These are phyloP conservation scores for Proteles cristata DNA, from an alignment of 2,113 vertebrate species.

Conservation along the genomic window DNA sequence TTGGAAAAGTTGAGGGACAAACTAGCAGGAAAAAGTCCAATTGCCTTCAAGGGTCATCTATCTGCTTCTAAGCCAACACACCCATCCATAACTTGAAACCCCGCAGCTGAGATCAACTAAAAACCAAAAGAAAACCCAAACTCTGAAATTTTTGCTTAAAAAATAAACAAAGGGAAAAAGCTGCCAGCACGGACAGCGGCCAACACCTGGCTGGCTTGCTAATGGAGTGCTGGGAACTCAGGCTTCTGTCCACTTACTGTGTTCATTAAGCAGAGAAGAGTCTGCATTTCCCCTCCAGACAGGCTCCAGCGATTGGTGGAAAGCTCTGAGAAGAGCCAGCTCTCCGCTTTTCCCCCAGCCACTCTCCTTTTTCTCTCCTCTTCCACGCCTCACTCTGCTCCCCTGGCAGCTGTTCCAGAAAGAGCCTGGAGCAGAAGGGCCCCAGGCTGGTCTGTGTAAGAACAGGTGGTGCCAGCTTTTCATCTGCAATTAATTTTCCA, in stretches of 20 bases:
- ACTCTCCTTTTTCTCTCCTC: background rate
- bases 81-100: background rate
- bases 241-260: background rate
- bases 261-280: background rate
- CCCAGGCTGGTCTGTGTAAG: constrained; percentile 33
- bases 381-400: background rate
- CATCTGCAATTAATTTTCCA: constrained; percentile 74
- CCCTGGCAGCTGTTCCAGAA: constrained; percentile 22
- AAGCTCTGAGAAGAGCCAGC: background rate
- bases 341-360: background rate
- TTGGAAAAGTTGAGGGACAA: background rate
- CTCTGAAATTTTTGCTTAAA: constrained; percentile 18
- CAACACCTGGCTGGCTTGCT: background rate
- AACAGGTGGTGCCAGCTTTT: constrained; percentile 47
- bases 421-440: background rate
- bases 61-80: constrained; percentile 21
- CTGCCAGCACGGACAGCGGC: background rate
- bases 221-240: background rate
- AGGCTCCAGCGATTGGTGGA: background rate
- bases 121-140: background rate
- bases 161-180: background rate
- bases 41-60: constrained; percentile 33
- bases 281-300: background rate
- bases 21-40: background rate
- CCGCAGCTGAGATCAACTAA: background rate